These are phyloP conservation scores for Vombatus ursinus DNA, from an alignment of 2,113 vertebrate genomes.

Conservation along the genomic window DNA sequence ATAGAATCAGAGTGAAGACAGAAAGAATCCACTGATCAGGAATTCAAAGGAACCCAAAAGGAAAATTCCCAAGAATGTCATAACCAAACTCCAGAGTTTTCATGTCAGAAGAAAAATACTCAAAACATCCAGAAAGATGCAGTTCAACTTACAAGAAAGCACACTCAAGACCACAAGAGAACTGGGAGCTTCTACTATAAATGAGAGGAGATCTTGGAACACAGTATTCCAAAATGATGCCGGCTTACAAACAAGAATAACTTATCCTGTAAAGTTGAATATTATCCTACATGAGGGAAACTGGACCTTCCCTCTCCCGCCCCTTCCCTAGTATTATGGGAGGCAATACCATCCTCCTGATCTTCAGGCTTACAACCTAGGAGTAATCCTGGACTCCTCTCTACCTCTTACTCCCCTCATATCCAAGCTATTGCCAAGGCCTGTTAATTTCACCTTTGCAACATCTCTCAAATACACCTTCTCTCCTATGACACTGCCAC, in stretches of 20 bases:
- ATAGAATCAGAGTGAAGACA: not conserved
- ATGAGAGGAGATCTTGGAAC: not conserved
- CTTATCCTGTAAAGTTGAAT: not conserved
- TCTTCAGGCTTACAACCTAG: not conserved
- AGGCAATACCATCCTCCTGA: not conserved
- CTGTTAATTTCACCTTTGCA: not conserved
- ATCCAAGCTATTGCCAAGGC: too few species aligned
- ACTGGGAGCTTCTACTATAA: not conserved
- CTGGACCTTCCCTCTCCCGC: not conserved
- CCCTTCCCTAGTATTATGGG: not conserved
- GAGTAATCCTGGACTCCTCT: not conserved
- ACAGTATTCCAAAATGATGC: not conserved
- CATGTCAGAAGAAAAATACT: not conserved
- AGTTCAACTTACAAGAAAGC: not conserved
- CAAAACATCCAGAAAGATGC: not conserved
- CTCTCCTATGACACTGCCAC: not conserved
- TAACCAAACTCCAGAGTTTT: not conserved
- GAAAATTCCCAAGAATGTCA: not conserved
- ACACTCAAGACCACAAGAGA: not conserved
- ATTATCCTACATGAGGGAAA: not conserved
- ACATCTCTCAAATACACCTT: not conserved
- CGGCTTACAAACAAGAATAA: not conserved
- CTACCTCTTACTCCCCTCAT: not conserved
- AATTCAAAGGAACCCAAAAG: not conserved
- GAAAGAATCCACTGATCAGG: not conserved